These are phyloP conservation scores for Gila orcuttii DNA, from an alignment of 2,113 vertebrate species.

Conservation along the genomic window DNA sequence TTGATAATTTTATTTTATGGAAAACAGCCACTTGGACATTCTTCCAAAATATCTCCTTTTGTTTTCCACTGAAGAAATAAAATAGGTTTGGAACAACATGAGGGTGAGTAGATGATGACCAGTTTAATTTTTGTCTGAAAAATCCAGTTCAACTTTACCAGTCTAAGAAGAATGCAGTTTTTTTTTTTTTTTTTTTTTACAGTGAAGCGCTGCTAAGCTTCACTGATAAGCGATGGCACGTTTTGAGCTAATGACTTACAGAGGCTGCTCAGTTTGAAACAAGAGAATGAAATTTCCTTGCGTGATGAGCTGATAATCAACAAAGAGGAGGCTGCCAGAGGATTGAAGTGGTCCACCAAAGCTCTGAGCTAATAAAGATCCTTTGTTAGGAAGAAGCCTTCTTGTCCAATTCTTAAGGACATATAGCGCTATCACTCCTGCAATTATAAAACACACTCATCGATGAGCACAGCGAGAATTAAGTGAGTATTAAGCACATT, in stretches of 20 bases:
- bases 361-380: conserved; percentile 34
- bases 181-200: not conserved
- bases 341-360: conserved; percentile 2
- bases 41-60: not conserved
- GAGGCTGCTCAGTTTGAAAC: conserved; percentile 33
- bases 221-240: conserved; percentile 16
- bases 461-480: conserved; percentile 1
- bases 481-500: conserved; percentile 35
- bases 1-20: not conserved
- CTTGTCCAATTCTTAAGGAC: conserved; percentile 1
- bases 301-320: conserved; percentile 32
- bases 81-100: not conserved
- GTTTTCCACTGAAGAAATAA: not conserved
- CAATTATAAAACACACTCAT: conserved; percentile 3
- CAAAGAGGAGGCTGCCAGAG: conserved; percentile 18
- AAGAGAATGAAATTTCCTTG: conserved; percentile 5
- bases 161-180: not conserved
- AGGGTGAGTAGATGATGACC: not conserved
- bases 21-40: not conserved
- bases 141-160: not conserved
- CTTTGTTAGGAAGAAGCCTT: conserved; percentile 31
- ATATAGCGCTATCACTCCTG: not conserved
- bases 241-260: conserved; percentile 47
- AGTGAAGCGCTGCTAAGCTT: not conserved
- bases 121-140: not conserved